Evolutionary conservation across 2,888 invertebrate genomes (phyloP).

Genomic region (Molanna angustata): DNA sequence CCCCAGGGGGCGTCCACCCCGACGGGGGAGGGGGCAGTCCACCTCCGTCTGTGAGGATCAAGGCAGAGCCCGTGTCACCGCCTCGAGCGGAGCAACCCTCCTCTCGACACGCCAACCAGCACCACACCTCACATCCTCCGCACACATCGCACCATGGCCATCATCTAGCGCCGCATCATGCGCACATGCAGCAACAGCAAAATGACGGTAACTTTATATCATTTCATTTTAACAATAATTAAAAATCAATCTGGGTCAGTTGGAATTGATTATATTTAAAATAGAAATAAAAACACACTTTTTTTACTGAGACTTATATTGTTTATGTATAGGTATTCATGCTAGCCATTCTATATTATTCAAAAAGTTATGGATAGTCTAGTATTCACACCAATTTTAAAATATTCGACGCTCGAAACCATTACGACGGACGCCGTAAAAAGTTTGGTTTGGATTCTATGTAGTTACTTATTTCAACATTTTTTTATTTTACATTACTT

Average conservation of each 20-base stretch:
- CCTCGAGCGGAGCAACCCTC: slow-evolving; percentile 73
- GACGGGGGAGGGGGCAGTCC: slow-evolving; percentile 55
- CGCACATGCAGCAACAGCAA: slow-evolving; percentile 40
- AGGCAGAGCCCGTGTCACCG: slow-evolving; percentile 94
- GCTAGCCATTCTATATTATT: too few species aligned
- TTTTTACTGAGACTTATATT: too few species aligned
- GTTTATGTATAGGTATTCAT: too few species aligned
- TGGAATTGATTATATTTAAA: too few species aligned
- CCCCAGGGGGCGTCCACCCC: slow-evolving; percentile 35
- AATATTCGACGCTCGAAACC: too few species aligned
- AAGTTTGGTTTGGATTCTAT: too few species aligned
- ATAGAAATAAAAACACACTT: too few species aligned
- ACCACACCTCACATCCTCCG: slow-evolving; percentile 41
- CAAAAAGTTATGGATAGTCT: too few species aligned
- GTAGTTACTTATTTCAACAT: too few species aligned
- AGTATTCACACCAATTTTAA: too few species aligned
- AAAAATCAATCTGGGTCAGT: not conserved
- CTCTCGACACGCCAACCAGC: slow-evolving; percentile 49
- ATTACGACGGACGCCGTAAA: too few species aligned
- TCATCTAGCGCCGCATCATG: slow-evolving; percentile 37
- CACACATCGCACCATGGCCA: slow-evolving; percentile 34
- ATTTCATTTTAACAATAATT: not conserved
- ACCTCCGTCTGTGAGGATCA: slow-evolving; percentile 84
- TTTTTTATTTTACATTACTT: too few species aligned
- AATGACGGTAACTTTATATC: slow-evolving; percentile 27